phyloP scores from a whole-genome alignment of 1,140 invertebrate genomes.

The Matsumurasca onukii region DNA sequence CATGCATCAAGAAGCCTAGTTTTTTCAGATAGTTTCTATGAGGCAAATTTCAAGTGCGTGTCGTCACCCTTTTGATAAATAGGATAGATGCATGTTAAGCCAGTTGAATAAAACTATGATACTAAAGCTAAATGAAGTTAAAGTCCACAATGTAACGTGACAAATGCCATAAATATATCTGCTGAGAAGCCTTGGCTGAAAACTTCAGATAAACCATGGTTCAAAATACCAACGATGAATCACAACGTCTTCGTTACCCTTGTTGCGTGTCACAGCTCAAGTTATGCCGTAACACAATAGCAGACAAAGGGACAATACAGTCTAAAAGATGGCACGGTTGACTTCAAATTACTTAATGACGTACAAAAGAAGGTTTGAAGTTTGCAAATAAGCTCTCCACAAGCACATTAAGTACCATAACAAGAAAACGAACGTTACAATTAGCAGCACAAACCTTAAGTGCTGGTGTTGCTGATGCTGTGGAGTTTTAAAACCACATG shows the following conservation, averaged over 20 bases:
- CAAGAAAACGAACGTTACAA: background rate
- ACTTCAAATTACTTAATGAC: background rate
- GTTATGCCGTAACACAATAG: background rate
- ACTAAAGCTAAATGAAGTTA: too few relatives aligned
- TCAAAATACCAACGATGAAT: background rate
- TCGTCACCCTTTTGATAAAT: too few relatives aligned
- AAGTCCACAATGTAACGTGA: too few relatives aligned
- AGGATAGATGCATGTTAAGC: too few relatives aligned
- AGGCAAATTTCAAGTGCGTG: too few relatives aligned
- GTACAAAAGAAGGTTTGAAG: background rate
- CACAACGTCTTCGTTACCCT: background rate
- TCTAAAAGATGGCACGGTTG: background rate
- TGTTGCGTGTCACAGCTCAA: background rate
- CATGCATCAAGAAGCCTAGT: too few relatives aligned
- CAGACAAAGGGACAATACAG: background rate
- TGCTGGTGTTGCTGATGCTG: background rate
- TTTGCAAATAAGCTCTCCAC: background rate
- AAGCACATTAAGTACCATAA: conserved; percentile 3
- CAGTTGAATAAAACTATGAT: too few relatives aligned
- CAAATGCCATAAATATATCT: too few relatives aligned
- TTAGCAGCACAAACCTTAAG: conserved; percentile 8
- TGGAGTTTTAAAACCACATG: background rate
- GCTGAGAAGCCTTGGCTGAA: too few relatives aligned
- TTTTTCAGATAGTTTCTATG: too few relatives aligned
- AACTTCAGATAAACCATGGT: background rate